Percentiles rank a stretch among this genome's conserved stretches.
These are phyloP conservation scores for Aramus guarauna DNA, from an alignment of 2,113 vertebrate species.

Conservation along the genomic window DNA sequence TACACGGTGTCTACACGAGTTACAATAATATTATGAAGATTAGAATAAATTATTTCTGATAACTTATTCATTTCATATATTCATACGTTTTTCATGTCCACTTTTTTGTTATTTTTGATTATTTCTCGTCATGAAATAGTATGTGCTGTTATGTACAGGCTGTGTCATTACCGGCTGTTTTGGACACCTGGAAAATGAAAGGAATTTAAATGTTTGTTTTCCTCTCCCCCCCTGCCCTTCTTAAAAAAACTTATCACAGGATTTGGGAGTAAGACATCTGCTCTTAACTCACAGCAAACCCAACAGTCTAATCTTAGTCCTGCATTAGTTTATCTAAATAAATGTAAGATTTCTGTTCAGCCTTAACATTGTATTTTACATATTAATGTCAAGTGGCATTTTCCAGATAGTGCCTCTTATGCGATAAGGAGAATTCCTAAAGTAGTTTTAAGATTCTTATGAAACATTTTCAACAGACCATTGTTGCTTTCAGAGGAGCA, in stretches of 20 bases:
- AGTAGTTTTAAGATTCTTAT: not conserved
- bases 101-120: not conserved
- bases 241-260: not conserved
- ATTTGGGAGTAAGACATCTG: not conserved
- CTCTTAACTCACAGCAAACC: not conserved
- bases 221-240: not conserved
- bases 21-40: not conserved
- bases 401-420: not conserved
- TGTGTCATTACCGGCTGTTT: not conserved
- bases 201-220: not conserved
- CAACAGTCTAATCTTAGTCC: not conserved
- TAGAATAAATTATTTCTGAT: not conserved
- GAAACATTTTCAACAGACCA: not conserved
- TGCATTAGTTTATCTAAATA: not conserved
- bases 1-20: fast-evolving
- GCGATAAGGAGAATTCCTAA: not conserved
- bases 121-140: not conserved
- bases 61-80: not conserved
- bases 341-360: not conserved
- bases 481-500: not conserved
- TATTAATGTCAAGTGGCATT: not conserved
- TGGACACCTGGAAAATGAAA: not conserved
- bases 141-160: not conserved
- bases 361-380: not conserved
- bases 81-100: not conserved